These are phyloP conservation scores for Isoperla grammatica DNA, from an alignment of 2,888 invertebrate genomes.

Conservation along the genomic window DNA sequence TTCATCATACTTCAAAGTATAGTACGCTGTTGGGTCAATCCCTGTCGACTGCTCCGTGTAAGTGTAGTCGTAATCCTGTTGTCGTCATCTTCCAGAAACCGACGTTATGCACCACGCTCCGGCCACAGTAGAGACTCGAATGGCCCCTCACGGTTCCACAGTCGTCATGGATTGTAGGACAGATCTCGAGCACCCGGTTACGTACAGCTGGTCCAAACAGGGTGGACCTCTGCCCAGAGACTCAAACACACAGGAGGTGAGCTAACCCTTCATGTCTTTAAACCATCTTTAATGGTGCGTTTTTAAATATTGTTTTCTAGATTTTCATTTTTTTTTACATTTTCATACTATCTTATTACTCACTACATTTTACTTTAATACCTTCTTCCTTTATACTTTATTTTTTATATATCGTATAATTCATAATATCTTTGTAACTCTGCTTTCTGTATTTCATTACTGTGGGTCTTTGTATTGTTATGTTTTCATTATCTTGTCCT, in stretches of 20 bases:
- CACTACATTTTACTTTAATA: too few species aligned
- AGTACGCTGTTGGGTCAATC: too few species aligned
- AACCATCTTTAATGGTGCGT: background rate
- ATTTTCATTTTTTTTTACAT: too few species aligned
- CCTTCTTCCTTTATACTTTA: slow-evolving; percentile 3
- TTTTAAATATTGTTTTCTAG: background rate
- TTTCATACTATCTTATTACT: too few species aligned
- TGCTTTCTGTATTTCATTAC: slow-evolving; percentile 12
- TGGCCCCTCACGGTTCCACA: slow-evolving; percentile 57
- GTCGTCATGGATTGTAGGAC: slow-evolving; percentile 66
- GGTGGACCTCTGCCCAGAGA: slow-evolving; percentile 59
- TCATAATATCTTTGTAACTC: too few species aligned
- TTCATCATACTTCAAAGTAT: too few species aligned
- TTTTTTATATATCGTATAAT: too few species aligned
- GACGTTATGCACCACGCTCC: slow-evolving; percentile 36
- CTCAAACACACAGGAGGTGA: slow-evolving; percentile 51
- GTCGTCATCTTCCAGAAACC: slow-evolving; percentile 1
- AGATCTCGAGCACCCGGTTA: slow-evolving; percentile 57
- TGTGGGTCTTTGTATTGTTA: background rate
- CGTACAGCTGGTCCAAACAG: slow-evolving; percentile 70
- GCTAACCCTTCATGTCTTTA: slow-evolving; percentile 23
- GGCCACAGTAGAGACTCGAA: slow-evolving; percentile 49
- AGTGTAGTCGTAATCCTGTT: too few species aligned
- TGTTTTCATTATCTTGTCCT: too few species aligned
- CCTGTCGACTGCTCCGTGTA: too few species aligned